These are phyloP conservation scores for Torymus texanus DNA, from an alignment of 2,888 invertebrate species.

Conservation along the genomic window DNA sequence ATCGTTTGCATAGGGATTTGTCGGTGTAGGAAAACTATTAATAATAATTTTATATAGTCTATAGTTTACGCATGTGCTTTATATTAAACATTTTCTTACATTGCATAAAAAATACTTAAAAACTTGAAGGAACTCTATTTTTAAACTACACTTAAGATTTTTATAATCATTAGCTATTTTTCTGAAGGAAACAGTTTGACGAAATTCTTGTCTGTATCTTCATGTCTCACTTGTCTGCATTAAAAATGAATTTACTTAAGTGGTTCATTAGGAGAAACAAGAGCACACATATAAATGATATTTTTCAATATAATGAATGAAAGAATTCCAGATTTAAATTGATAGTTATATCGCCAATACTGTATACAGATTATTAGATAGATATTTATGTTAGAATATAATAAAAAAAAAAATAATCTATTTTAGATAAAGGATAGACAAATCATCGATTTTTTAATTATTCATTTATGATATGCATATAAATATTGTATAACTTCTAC, in stretches of 20 bases:
- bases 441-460: slow-evolving; percentile 8
- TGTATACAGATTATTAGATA: slow-evolving; percentile 40
- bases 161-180: not conserved
- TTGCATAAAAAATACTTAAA: slow-evolving; percentile 3
- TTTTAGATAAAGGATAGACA: not conserved
- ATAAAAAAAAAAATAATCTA: slow-evolving; percentile 28
- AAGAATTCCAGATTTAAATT: slow-evolving; percentile 8
- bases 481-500: no score
- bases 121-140: slow-evolving; percentile 25
- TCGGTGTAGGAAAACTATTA: no score
- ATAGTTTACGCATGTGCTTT: not conserved
- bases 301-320: slow-evolving; percentile 1
- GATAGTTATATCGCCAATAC: slow-evolving; percentile 10
- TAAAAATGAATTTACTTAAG: not conserved
- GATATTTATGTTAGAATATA: slow-evolving; percentile 4
- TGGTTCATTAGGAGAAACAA: not conserved
- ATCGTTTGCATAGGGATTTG: no score
- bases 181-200: no score
- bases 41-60: no score
- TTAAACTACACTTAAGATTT: slow-evolving; percentile 3
- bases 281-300: slow-evolving; percentile 8
- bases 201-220: not conserved
- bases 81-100: slow-evolving; percentile 13
- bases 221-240: no score
- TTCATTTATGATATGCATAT: no score